Base-by-base conservation (phyloP, 2,113 vertebrate genomes). In the Engystomops pustulosus region DNA sequence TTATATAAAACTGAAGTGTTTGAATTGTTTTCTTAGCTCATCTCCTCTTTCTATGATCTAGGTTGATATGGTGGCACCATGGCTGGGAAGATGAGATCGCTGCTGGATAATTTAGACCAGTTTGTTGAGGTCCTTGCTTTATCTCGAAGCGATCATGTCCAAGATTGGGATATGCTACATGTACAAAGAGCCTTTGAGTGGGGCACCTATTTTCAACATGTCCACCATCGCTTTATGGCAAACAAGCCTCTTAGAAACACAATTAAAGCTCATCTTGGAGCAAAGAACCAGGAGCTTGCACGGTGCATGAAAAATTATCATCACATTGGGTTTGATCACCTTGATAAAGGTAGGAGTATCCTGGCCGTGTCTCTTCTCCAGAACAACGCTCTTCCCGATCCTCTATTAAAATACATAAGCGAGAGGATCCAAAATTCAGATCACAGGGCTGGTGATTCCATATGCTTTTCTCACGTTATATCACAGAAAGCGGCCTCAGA, bases 121-220 rank as follows among this genome's bases (percentile, higher is more conserved):
- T 83, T 90, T 0, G 79, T 79, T 82, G 91, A 95, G 89, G 85
- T 95, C 38, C 87, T 95, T 27, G 91, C 92, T 0, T 91, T 90
- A 58, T 89, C 91, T 0, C 89, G 74, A 45, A 91, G 90, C 34
- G 80, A 62, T 0, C 83, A 7, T 34, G 91, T 92, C 34, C n/a
- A 55, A 23, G 87, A 86, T 18, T 95, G 94, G 94, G 90, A 92
- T 23, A 7, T 82, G 17, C 79, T 62, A 0, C 88, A 87, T 0
- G 45, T 92, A 6, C 74, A 84, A 79, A 88, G 92, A 58, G 93
- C 93, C 0, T 91, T 94, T 60, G 85, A 90, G 32, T 95, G 94
- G 94, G 89, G 91, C 2, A 62, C 34, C 0, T 94, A 94, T 90
- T 94, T 93, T 53, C 89, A 95, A 68, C 90, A 90, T 7, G 18